These are phyloP conservation scores for Semaprochilodus insignis DNA, from an alignment of 2,797 vertebrate genomes.

Conservation along the genomic window DNA sequence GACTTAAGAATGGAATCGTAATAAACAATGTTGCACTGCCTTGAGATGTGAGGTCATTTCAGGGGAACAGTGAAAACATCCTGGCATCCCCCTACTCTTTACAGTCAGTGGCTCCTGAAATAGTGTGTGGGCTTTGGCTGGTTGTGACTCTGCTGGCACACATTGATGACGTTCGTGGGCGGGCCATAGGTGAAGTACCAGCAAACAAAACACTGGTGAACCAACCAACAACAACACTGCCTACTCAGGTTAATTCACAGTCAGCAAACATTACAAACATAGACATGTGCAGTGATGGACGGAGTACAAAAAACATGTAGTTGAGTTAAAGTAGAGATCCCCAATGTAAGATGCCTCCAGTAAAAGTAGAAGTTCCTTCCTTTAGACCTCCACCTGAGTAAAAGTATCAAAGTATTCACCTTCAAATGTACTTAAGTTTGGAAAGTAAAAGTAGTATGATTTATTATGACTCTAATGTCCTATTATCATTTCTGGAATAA, in stretches of 20 bases:
- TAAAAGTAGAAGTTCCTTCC: no score
- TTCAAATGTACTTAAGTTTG: no score
- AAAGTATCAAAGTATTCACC: no score
- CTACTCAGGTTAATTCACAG: background rate
- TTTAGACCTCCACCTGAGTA: no score
- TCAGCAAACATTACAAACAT: background rate
- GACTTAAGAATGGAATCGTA: background rate
- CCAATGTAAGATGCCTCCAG: no score
- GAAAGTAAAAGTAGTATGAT: no score
- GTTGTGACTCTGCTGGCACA: slow-evolving; percentile 14
- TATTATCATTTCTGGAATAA: no score
- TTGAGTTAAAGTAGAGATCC: no score
- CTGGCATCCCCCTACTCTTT: background rate
- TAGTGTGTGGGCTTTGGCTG: slow-evolving; percentile 1
- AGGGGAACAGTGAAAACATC: background rate
- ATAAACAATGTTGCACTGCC: background rate
- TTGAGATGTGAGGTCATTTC: background rate
- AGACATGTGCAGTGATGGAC: background rate
- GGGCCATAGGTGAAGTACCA: background rate
- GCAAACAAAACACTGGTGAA: background rate
- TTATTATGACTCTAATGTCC: no score
- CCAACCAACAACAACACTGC: no score
- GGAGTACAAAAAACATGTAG: no score
- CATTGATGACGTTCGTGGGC: slow-evolving; percentile 7
- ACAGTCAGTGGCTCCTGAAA: background rate